These are phyloP conservation scores for Sterrhoptilus dennistouni DNA, from an alignment of 2,113 vertebrate genomes.

Conservation along the genomic window DNA sequence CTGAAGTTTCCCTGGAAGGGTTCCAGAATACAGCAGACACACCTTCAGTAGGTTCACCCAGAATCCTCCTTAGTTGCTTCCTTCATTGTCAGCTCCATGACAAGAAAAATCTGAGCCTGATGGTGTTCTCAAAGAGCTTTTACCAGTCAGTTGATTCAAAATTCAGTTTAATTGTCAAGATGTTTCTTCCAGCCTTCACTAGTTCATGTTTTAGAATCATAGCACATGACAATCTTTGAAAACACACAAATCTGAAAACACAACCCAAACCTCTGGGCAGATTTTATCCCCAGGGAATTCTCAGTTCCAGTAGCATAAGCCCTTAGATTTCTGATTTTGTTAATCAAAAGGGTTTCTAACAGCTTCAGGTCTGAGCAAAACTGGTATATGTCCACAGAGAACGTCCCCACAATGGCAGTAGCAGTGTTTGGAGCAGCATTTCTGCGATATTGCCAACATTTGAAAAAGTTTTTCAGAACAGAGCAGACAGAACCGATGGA, in stretches of 20 bases:
- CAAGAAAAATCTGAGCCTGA: background rate
- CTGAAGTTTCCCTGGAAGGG: background rate
- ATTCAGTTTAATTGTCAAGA: background rate
- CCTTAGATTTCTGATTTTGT: background rate
- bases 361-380: background rate
- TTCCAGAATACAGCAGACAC: background rate
- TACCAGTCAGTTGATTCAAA: background rate
- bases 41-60: background rate
- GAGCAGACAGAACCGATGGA: background rate
- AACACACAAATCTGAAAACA: background rate
- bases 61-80: background rate
- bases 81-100: background rate
- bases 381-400: background rate
- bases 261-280: background rate
- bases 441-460: background rate
- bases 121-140: background rate
- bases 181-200: background rate
- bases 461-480: background rate
- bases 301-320: background rate
- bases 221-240: background rate
- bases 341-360: background rate
- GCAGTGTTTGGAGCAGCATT: background rate
- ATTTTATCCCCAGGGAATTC: background rate
- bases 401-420: background rate
- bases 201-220: background rate